Evolutionary conservation across 2,113 vertebrate genomes (phyloP), one percentile per base, ranked within the genome.

Genomic region (Nannospalax galili): DNA sequence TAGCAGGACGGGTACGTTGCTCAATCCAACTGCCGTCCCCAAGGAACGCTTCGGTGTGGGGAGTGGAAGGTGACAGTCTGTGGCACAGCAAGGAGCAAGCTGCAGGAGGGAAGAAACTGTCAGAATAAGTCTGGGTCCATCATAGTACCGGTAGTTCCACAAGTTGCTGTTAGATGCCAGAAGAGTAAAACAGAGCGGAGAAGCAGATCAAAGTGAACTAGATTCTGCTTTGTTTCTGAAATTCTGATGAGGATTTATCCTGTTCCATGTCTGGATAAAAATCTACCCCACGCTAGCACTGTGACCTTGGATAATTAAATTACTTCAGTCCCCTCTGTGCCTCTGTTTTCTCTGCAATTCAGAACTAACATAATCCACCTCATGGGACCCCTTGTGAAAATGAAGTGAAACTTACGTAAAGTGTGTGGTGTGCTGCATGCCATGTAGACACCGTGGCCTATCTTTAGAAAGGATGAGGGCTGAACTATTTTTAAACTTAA

Each of bases 401-500:
- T 77, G 85, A 73, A 84, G 64, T 74, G 40, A 75, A 91, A 80
- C 14, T 40, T 85, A 16, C 0, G 3, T 89, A 64, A 87, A 79
- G 28, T 7, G 14, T 12, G 3, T 17, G 75, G 77, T 35, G 37
- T 62, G 9, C 65, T 70, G 4, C 11, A 19, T 10, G 42, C 28
- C n/a, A 2, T 48, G 45, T 70, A 89, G 82, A 35, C 58, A 37
- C 79, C 35, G 0, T 78, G 75, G 35, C 72, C 89, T 96, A 40
- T 95, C 93, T 89, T 95, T 94, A 91, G 93, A 75, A 90, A 75
- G 67, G 77, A 81, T 92, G 85, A 89, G 86, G 26, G 73, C 81
- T 85, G 52, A 60, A 85, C 95, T 97, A 93, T 97, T 96, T 97
- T 96, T 98, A 97, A 96, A 94, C 79, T 72, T 96, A 72, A 97